Conservation (phyloP, 2,888 invertebrate species). For the Chaetoderma sp. region DNA sequence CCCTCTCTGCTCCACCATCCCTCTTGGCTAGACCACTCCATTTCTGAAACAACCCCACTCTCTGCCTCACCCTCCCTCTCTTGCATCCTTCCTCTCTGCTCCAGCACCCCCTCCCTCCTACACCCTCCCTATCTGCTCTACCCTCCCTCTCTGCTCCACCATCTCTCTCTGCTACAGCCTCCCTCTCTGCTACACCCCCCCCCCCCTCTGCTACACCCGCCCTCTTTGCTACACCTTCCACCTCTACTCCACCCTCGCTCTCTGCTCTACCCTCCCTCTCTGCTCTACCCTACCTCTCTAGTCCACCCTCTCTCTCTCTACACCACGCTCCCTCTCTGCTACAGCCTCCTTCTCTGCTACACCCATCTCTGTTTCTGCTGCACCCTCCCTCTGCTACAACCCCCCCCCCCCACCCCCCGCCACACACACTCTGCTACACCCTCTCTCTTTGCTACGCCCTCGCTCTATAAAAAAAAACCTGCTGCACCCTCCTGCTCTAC, state of each 20-base stretch:
- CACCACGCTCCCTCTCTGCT: too few relatives aligned
- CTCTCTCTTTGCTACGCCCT: conserved; percentile 5
- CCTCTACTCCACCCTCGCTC: conserved; percentile 12
- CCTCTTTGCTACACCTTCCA: conserved; percentile 17
- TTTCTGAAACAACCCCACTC: too few relatives aligned
- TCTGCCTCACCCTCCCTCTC: neutral
- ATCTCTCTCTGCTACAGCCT: conserved; percentile 15
- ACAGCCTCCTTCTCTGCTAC: too few relatives aligned
- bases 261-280: neutral
- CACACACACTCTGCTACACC: neutral
- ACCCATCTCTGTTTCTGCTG: conserved; percentile 20
- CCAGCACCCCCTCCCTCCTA: conserved; percentile 8
- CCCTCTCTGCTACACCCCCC: conserved; percentile 14
- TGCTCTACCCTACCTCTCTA: neutral
- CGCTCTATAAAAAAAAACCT: neutral
- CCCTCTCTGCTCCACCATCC: too few relatives aligned
- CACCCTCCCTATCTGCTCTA: conserved; percentile 13
- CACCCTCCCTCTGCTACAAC: conserved; percentile 19
- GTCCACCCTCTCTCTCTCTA: conserved; percentile 8
- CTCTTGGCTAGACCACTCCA: too few relatives aligned
- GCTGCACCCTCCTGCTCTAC: neutral
- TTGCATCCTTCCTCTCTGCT: conserved; percentile 4
- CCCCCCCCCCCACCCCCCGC: neutral
- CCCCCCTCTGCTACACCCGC: neutral
- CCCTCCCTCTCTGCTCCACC: conserved; percentile 12